Evolutionary conservation across 1,140 invertebrate species (phyloP), one percentile per base, ranked within the genome.

Genomic region (Grapholita molesta): DNA sequence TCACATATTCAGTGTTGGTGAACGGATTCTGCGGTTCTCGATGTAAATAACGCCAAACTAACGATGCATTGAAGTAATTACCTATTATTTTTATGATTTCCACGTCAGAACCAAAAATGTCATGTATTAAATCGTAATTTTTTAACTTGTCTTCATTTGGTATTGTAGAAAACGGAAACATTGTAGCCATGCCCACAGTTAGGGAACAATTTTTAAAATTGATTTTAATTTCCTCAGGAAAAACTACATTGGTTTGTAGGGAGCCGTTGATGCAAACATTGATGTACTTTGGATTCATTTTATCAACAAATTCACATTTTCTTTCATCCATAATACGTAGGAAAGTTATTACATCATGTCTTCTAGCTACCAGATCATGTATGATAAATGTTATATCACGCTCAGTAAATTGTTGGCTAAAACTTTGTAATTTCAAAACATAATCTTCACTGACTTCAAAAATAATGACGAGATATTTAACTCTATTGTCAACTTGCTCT

Each of bases 41-140:
- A 38, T 82, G 78, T 11, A 55, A 55, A 38, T 78, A 83, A 61
- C 80, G 73, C 5, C 82, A 68, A 11, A 80, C 70, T 8, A 84
- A 24, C 0, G 80, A 76, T 0, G 82, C 78, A 61, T 91, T 90
- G 6, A 85, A 77, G 57, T 84, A 74, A 25, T 86, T 32, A 21
- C 72, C 68, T 28, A 87, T 71, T 21, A 89, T 85, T 78, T 91
- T 87, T 25, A 85, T 66, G 8, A 87, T 74, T 69, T 86, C 83
- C 2, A 85, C 66, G 68, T 91, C 89, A 0, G 71, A 80, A 32
- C 89, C 89, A 48, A 48, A 64, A 6, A 76, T 65, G 30, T 73
- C 69, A 1, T 69, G 25, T 11, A 87, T 33, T 5, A 48, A 64
- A 64, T 86, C 78, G 9, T 81, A 72, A 61, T 78, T 76, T 55